Evolutionary conservation across 2,113 vertebrate genomes (phyloP).

Genomic region (Neolamprologus sp.): DNA sequence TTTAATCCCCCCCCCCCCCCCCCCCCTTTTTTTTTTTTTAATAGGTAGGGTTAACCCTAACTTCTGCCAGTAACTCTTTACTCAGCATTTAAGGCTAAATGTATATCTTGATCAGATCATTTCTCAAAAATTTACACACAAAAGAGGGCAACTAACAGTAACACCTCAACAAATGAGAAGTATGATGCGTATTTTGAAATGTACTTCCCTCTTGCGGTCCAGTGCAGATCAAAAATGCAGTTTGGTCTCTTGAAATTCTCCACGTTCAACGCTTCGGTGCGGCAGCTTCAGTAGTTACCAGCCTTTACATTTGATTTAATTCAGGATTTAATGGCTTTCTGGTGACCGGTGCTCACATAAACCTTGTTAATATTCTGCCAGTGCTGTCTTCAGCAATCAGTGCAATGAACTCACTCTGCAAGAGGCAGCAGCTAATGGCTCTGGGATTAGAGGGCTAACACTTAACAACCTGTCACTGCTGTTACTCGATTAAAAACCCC

Average conservation of each 20-base stretch:
- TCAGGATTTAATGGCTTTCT: background rate
- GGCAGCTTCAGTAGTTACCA: background rate
- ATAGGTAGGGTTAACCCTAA: background rate
- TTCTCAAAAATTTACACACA: background rate
- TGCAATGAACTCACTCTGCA: background rate
- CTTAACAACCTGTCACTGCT: constrained; percentile 11
- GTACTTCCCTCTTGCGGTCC: background rate
- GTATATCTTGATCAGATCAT: background rate
- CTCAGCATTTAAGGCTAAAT: background rate
- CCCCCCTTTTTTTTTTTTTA: accelerated
- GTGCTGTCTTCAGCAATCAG: background rate
- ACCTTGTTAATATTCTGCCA: constrained; percentile 37
- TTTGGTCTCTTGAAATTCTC: background rate
- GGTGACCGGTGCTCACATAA: background rate
- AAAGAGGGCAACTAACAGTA: background rate
- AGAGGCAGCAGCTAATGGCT: constrained; percentile 23
- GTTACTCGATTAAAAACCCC: background rate
- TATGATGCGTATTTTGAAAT: background rate
- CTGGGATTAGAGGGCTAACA: constrained; percentile 15
- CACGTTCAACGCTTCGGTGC: background rate
- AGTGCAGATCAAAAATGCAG: background rate
- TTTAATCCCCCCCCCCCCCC: accelerated
- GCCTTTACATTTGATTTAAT: background rate
- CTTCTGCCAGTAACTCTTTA: background rate
- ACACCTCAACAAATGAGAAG: background rate